Conservation (phyloP, 1,140 invertebrate genomes). For the Brachionus plicatilis region DNA sequence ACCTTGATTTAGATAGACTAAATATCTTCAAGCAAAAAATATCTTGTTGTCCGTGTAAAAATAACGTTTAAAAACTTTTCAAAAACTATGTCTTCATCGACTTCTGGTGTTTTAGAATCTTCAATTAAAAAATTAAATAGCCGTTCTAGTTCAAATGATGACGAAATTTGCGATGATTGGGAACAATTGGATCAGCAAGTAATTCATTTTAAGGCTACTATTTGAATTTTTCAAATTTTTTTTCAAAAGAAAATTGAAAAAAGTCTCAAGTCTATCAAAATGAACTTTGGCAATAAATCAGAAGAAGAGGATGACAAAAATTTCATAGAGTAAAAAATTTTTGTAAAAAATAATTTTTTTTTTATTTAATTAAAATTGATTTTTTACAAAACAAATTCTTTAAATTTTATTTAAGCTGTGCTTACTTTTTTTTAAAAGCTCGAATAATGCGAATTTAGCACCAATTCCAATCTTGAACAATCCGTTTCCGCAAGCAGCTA, state of each 20-base stretch:
- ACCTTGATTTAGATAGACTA: background rate
- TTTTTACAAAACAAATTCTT: background rate
- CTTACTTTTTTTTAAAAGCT: background rate
- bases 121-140: background rate
- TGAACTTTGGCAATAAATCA: background rate
- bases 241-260: constrained; percentile 19
- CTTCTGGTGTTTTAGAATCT: constrained; percentile 1
- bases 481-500: background rate
- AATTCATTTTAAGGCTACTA: background rate
- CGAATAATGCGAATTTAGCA: background rate
- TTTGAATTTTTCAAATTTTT: background rate
- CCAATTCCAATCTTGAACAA: background rate
- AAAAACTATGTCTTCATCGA: background rate
- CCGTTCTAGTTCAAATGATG: background rate
- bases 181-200: constrained; percentile 37
- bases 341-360: background rate
- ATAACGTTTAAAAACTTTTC: background rate
- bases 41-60: background rate
- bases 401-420: background rate
- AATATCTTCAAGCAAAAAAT: background rate
- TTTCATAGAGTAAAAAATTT: background rate
- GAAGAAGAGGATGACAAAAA: constrained; percentile 4
- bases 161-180: constrained; percentile 39
- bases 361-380: no score
- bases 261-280: background rate